Conservation (phyloP, 1,140 invertebrate genomes). For the Drosophila pseudoobscura region DNA sequence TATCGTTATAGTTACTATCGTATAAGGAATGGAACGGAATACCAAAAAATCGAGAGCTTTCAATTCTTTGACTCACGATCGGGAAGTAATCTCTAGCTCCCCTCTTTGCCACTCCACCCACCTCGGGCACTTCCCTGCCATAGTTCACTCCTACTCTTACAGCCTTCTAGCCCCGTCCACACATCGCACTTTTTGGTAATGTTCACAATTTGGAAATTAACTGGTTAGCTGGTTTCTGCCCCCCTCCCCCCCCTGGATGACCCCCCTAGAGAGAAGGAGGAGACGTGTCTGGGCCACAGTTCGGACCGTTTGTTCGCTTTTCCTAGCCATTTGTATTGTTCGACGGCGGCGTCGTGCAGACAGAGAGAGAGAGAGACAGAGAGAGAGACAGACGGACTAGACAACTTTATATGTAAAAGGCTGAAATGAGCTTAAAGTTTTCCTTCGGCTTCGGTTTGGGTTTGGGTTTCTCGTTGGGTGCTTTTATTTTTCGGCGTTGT, state of each 20-base stretch:
- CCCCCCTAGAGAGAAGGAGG: neutral
- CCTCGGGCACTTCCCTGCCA: too few species aligned
- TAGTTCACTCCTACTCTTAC: too few species aligned
- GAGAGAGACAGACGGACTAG: neutral
- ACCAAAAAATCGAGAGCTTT: too few species aligned
- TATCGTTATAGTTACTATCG: too few species aligned
- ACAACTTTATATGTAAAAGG: slow-evolving; percentile 56
- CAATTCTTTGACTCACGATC: too few species aligned
- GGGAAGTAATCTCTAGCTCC: too few species aligned
- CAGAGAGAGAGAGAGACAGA: slow-evolving; percentile 20
- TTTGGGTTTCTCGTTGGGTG: slow-evolving; percentile 26
- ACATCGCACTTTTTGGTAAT: slow-evolving; percentile 52
- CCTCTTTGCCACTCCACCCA: too few species aligned
- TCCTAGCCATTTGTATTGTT: slow-evolving; percentile 58
- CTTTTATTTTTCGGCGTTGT: slow-evolving; percentile 39
- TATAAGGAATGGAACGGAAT: too few species aligned
- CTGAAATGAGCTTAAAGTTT: slow-evolving; percentile 68
- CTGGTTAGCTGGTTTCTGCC: slow-evolving; percentile 65
- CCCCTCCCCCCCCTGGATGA: slow-evolving; percentile 18
- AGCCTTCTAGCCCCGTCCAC: neutral
- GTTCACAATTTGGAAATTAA: slow-evolving; percentile 72
- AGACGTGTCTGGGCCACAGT: slow-evolving; percentile 39
- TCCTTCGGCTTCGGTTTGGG: slow-evolving; percentile 13
- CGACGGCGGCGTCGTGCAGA: slow-evolving; percentile 43
- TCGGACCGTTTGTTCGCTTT: slow-evolving; percentile 4